These are phyloP conservation scores for Dichetophora obliterata DNA, from an alignment of 2,888 invertebrate genomes.

Conservation along the genomic window DNA sequence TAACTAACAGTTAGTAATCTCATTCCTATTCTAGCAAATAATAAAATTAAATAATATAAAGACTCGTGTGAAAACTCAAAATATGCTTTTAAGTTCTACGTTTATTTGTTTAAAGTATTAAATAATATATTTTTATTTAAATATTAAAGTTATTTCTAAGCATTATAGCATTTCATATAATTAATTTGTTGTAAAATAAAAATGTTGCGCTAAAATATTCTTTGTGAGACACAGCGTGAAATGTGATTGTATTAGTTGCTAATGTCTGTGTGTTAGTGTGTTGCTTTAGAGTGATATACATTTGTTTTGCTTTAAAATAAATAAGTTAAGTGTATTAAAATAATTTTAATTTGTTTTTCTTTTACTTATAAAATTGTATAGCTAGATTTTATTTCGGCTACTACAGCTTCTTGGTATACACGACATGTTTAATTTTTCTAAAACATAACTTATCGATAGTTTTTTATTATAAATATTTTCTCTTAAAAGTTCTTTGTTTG, in stretches of 20 bases:
- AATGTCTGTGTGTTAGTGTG: background rate
- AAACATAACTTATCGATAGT: too few relatives aligned
- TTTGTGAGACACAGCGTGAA: slow-evolving; percentile 20
- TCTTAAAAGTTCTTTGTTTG: too few relatives aligned
- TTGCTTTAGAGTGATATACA: background rate
- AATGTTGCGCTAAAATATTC: background rate
- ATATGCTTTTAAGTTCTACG: too few relatives aligned
- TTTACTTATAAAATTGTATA: slow-evolving; percentile 10
- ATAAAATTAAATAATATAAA: too few relatives aligned
- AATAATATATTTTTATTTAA: background rate
- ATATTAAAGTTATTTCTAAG: background rate
- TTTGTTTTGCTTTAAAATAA: background rate
- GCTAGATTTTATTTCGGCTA: background rate
- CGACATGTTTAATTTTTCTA: background rate
- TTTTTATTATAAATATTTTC: too few relatives aligned
- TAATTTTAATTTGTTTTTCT: background rate
- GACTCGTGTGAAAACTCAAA: too few relatives aligned
- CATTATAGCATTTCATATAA: background rate
- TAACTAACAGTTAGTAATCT: background rate
- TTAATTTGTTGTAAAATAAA: background rate
- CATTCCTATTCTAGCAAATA: too few relatives aligned
- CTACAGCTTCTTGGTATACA: slow-evolving; percentile 20
- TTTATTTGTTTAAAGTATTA: background rate
- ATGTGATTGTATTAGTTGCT: slow-evolving; percentile 24
- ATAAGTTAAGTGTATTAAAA: background rate